phyloP scores from a whole-genome alignment of 2,113 vertebrate species.

The Spermophilus dauricus region DNA sequence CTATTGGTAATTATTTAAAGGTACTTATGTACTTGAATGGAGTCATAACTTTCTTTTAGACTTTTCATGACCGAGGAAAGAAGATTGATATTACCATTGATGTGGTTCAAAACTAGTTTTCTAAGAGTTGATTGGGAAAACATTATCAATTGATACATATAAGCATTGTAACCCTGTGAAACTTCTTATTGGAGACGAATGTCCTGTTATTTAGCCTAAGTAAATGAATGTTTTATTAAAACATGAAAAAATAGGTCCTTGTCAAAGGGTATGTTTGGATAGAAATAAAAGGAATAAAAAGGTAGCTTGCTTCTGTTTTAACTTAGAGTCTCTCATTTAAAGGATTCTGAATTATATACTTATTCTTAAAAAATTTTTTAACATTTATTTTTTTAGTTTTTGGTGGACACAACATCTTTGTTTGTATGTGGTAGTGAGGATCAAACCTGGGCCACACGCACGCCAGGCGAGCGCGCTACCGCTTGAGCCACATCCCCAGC shows the following conservation, averaged over 20 bases:
- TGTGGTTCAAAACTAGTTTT: slow-evolving; percentile 12
- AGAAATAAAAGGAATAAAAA: slow-evolving; percentile 25
- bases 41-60: slow-evolving; percentile 24
- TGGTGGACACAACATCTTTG: too few species aligned
- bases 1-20: slow-evolving; percentile 39
- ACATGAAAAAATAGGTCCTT: slow-evolving; percentile 42
- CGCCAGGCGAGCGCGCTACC: too few species aligned
- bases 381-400: too few species aligned
- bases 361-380: too few species aligned
- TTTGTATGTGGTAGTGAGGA: too few species aligned
- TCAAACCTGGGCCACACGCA: too few species aligned
- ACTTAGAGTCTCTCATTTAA: slow-evolving; percentile 7
- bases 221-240: slow-evolving; percentile 56
- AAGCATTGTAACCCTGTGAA: not conserved
- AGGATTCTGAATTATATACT: slow-evolving; percentile 43
- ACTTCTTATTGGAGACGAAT: not conserved
- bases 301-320: slow-evolving; percentile 50
- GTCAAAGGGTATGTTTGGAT: not conserved
- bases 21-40: not conserved
- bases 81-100: not conserved
- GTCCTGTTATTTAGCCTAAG: not conserved
- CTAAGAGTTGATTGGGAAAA: not conserved
- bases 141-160: not conserved
- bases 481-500: too few species aligned
- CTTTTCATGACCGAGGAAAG: not conserved